Evolutionary conservation across 2,888 invertebrate species (phyloP).

Genomic region (Polyploca ridens): DNA sequence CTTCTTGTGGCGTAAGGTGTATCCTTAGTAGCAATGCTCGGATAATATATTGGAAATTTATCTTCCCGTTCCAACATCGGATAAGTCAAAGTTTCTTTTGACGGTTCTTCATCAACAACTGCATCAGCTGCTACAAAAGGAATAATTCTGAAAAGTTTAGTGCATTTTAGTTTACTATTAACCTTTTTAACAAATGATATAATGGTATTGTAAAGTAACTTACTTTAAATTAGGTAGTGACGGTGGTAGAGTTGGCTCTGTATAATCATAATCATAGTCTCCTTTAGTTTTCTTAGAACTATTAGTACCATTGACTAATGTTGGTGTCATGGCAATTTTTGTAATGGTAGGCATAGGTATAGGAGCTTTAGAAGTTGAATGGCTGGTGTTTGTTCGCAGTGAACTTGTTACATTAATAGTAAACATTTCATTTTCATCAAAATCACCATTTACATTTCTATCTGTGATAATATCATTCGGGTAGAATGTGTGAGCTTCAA

Average conservation of each 20-base stretch:
- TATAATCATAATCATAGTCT: constrained; percentile 88
- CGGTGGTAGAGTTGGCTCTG: constrained; percentile 90
- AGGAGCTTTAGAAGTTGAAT: constrained; percentile 44
- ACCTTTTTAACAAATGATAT: too few relatives aligned
- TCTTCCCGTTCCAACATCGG: constrained; percentile 67
- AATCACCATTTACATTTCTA: constrained; percentile 56
- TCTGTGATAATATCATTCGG: constrained; percentile 75
- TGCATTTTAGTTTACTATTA: too few relatives aligned
- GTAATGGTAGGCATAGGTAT: constrained; percentile 30
- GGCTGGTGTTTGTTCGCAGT: constrained; percentile 71
- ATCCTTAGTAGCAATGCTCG: constrained; percentile 51
- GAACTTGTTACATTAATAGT: constrained; percentile 85
- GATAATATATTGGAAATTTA: constrained; percentile 75
- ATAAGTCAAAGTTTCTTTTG: constrained; percentile 64
- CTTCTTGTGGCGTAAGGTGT: constrained; percentile 54
- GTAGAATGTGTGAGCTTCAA: constrained; percentile 64
- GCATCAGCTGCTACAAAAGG: constrained; percentile 95
- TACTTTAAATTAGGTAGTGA: constrained; percentile 92
- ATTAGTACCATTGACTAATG: constrained; percentile 72
- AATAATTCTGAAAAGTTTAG: constrained; percentile 87
- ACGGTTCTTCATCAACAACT: constrained; percentile 84
- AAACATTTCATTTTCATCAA: constrained; percentile 80
- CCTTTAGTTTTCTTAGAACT: constrained; percentile 83
- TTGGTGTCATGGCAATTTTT: constrained; percentile 58
- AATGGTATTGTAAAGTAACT: constrained; percentile 35